These are phyloP conservation scores for Cyphomyrus plagiostoma DNA, from an alignment of 2,113 vertebrate species.

Conservation along the genomic window DNA sequence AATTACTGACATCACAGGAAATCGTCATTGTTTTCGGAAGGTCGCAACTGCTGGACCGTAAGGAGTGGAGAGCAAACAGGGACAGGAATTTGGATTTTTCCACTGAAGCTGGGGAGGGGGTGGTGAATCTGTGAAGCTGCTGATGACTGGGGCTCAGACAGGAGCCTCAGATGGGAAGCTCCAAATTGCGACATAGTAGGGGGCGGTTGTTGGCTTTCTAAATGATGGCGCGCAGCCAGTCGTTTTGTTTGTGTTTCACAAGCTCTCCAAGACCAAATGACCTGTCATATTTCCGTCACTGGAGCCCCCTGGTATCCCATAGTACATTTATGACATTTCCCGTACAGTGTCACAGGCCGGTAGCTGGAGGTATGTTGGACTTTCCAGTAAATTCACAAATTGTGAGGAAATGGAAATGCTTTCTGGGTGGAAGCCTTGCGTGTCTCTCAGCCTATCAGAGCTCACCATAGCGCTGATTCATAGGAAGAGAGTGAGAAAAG, in stretches of 20 bases:
- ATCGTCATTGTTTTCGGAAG: background rate
- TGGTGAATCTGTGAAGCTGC: background rate
- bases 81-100: background rate
- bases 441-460: background rate
- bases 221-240: background rate
- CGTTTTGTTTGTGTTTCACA: background rate
- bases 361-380: background rate
- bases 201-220: background rate
- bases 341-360: background rate
- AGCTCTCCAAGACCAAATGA: background rate
- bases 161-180: background rate
- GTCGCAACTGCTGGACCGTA: background rate
- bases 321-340: background rate
- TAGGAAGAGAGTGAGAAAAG: constrained; percentile 1
- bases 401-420: background rate
- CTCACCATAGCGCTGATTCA: background rate
- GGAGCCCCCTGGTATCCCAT: background rate
- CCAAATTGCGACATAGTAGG: background rate
- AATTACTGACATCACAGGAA: background rate
- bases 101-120: background rate
- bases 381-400: background rate
- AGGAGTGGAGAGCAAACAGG: background rate
- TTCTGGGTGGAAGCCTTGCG: background rate
- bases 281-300: background rate
- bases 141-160: background rate